Evolutionary conservation across 2,888 invertebrate genomes (phyloP).

Genomic region (Brenthis daphne): DNA sequence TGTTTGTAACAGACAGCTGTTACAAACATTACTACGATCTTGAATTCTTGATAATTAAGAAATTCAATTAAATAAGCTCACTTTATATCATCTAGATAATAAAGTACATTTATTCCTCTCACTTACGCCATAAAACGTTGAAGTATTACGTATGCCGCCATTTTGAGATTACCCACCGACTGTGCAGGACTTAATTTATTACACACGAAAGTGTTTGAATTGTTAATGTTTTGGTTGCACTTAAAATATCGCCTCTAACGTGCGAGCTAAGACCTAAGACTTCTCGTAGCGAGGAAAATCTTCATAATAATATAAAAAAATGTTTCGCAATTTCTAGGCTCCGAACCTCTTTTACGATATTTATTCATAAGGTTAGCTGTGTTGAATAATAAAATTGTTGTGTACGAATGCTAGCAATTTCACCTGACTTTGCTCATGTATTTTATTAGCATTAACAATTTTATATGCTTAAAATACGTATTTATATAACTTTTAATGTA

Average conservation of each 20-base stretch:
- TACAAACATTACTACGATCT: too few relatives aligned
- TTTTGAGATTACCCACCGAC: slow-evolving; percentile 68
- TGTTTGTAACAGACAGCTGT: too few relatives aligned
- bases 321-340: too few relatives aligned
- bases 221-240: slow-evolving; percentile 67
- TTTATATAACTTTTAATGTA: too few relatives aligned
- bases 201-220: slow-evolving; percentile 75
- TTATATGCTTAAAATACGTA: too few relatives aligned
- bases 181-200: slow-evolving; percentile 71
- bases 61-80: neutral
- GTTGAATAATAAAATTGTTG: too few relatives aligned
- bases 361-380: too few relatives aligned
- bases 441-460: too few relatives aligned
- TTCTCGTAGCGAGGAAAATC: neutral
- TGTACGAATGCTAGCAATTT: too few relatives aligned
- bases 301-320: too few relatives aligned
- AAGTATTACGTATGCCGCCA: slow-evolving; percentile 67
- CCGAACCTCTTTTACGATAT: too few relatives aligned
- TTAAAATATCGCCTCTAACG: slow-evolving; percentile 49
- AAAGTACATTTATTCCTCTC: slow-evolving; percentile 32
- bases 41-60: neutral
- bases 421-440: too few relatives aligned
- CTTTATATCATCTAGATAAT: slow-evolving; percentile 11
- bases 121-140: slow-evolving; percentile 40
- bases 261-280: slow-evolving; percentile 39